A percentile compares a stretch with the other conserved stretches of the same genome.
Conservation (phyloP, 2,888 invertebrate genomes). For the Tetranychus piercei region DNA sequence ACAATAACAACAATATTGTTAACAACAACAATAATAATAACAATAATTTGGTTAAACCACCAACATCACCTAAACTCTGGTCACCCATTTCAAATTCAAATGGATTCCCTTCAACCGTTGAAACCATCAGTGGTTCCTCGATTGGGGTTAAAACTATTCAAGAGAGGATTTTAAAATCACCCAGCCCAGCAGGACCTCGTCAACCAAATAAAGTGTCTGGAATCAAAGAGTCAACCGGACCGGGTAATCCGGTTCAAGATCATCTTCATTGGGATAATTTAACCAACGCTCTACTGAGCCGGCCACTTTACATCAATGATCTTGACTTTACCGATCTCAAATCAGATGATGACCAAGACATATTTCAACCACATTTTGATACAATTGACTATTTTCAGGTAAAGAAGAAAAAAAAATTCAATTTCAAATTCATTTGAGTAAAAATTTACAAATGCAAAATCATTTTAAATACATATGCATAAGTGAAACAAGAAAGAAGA, state of each 20-base stretch:
- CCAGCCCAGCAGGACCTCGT: neutral
- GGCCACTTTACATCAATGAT: constrained; percentile 59
- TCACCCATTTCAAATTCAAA: constrained; percentile 5
- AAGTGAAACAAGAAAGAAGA: no score
- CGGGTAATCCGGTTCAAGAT: constrained; percentile 36
- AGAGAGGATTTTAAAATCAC: constrained; percentile 11
- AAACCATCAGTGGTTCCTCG: neutral
- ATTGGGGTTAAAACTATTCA: constrained; percentile 14
- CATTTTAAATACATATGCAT: neutral
- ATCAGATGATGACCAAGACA: constrained; percentile 65
- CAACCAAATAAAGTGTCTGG: neutral
- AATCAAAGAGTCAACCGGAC: neutral
- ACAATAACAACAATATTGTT: neutral
- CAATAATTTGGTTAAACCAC: neutral
- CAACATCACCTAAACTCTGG: constrained; percentile 12
- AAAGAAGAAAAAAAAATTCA: neutral
- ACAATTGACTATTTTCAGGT: neutral
- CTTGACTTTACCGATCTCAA: constrained; percentile 86
- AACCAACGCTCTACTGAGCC: constrained; percentile 54
- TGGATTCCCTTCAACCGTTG: neutral
- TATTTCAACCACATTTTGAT: constrained; percentile 16
- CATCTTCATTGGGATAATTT: constrained; percentile 88
- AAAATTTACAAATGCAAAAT: no score
- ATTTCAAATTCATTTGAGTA: neutral
- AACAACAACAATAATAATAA: neutral